A percentile compares a stretch with the other conserved stretches of the same genome.
Evolutionary conservation across 2,797 vertebrate genomes (phyloP).

Genomic region (Fratercula arctica): DNA sequence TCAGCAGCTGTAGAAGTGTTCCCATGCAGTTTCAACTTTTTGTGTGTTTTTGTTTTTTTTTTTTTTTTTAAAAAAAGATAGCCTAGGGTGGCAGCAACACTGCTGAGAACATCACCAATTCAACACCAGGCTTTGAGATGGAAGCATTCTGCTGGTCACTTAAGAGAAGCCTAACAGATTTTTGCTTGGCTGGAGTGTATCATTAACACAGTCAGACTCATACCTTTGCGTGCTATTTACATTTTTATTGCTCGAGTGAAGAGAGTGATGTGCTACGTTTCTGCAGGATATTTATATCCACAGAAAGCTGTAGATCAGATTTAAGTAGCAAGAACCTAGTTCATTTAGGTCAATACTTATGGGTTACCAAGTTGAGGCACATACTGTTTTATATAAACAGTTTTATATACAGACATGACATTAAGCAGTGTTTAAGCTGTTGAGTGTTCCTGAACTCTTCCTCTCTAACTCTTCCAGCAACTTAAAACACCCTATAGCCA

Average conservation of each 20-base stretch:
- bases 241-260: not conserved
- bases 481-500: not conserved
- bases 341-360: slow-evolving; percentile 1
- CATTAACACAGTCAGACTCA: not conserved
- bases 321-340: not conserved
- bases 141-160: not conserved
- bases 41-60: no score
- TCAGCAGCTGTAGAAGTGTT: not conserved
- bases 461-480: not conserved
- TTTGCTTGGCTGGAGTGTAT: not conserved
- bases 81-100: not conserved
- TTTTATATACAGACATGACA: not conserved
- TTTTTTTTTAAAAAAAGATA: not conserved
- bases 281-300: not conserved
- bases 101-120: not conserved
- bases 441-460: not conserved
- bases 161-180: not conserved
- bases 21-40: not conserved
- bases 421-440: not conserved
- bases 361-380: not conserved
- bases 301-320: not conserved
- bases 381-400: not conserved
- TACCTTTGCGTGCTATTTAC: not conserved
- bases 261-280: not conserved
- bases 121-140: not conserved